These are phyloP conservation scores for Camponotus floridanus DNA, from an alignment of 1,140 invertebrate species.

Conservation along the genomic window DNA sequence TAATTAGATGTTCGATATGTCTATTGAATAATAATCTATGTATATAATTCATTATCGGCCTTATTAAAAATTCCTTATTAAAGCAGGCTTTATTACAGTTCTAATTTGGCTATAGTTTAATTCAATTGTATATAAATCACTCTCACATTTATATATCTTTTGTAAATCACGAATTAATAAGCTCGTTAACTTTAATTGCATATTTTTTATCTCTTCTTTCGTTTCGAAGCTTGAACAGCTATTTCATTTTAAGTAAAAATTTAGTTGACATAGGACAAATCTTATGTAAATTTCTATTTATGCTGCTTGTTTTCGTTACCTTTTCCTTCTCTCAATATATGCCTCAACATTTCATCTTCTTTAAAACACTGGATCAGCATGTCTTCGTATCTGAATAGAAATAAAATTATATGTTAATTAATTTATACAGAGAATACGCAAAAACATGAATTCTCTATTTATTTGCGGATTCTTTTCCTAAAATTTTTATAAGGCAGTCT, in stretches of 20 bases:
- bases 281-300: not conserved
- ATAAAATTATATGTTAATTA: not conserved
- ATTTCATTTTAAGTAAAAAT: not conserved
- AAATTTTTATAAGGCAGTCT: not conserved
- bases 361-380: slow-evolving; percentile 60
- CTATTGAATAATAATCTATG: too few relatives aligned
- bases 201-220: not conserved
- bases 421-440: not conserved
- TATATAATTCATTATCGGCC: too few relatives aligned
- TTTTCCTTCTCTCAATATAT: slow-evolving; percentile 41
- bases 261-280: not conserved
- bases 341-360: slow-evolving; percentile 63
- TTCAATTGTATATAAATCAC: not conserved
- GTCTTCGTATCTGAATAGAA: slow-evolving; percentile 70
- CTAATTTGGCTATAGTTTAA: too few relatives aligned
- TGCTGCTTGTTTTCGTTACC: not conserved
- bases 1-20: too few relatives aligned
- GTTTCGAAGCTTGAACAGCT: not conserved
- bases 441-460: not conserved
- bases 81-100: too few relatives aligned
- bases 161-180: slow-evolving; percentile 8
- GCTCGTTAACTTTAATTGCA: not conserved
- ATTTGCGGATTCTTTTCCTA: not conserved
- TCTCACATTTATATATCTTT: not conserved
- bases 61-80: too few relatives aligned